phyloP scores from a whole-genome alignment of 1,140 invertebrate genomes.

The Teleopsis dalmanni region DNA sequence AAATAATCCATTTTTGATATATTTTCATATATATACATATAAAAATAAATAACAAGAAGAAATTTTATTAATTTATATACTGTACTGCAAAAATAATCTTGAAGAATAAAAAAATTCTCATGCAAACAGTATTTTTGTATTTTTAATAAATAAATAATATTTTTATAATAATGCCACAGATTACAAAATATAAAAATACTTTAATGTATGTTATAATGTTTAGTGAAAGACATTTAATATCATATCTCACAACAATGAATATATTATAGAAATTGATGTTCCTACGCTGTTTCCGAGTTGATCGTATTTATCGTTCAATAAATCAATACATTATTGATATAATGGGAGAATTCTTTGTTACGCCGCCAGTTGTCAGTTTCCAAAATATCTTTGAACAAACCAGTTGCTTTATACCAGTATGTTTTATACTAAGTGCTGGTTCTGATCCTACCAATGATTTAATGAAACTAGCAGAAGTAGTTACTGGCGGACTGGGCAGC shows the following conservation, averaged over 20 bases:
- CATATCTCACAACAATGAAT: too few relatives aligned
- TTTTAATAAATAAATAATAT: too few relatives aligned
- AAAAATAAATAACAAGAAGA: neutral
- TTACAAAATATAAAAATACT: too few relatives aligned
- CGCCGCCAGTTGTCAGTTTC: constrained; percentile 73
- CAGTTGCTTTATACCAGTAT: constrained; percentile 66
- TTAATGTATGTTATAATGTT: too few relatives aligned
- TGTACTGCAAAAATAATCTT: too few relatives aligned
- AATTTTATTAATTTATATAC: neutral
- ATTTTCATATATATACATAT: too few relatives aligned
- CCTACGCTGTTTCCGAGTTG: constrained; percentile 75
- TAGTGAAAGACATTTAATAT: too few relatives aligned
- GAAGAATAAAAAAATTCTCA: too few relatives aligned
- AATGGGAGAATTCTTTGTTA: constrained; percentile 81
- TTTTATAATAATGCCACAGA: too few relatives aligned
- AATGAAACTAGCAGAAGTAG: constrained; percentile 74
- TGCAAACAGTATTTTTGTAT: too few relatives aligned
- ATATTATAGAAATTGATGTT: constrained; percentile 64
- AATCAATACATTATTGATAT: constrained; percentile 68
- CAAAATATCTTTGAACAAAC: constrained; percentile 77
- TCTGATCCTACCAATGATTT: constrained; percentile 81
- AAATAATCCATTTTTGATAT: too few relatives aligned
- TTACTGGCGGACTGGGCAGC: constrained; percentile 60
- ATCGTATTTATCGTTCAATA: constrained; percentile 74
- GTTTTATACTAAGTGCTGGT: constrained; percentile 81